Evolutionary conservation across 2,113 vertebrate species (phyloP).

Genomic region (Hymenochirus boettgeri): DNA sequence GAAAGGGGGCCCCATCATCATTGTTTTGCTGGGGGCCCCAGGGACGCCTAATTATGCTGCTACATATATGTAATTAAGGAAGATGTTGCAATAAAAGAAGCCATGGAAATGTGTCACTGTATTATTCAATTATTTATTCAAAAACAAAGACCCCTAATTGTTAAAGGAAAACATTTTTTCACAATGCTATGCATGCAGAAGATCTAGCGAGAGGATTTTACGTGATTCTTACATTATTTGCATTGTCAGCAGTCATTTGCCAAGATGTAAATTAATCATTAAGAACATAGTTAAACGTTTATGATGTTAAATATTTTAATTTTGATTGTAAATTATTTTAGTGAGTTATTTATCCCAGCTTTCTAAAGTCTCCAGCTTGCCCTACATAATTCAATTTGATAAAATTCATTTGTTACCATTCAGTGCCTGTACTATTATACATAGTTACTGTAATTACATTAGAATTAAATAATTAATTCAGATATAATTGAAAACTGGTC

Average conservation of each 20-base stretch:
- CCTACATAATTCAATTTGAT: slow-evolving; percentile 28
- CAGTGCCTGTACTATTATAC: slow-evolving; percentile 26
- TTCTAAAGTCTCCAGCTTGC: slow-evolving; percentile 19
- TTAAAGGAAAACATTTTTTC: no score
- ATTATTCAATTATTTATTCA: no score
- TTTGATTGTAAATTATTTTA: slow-evolving; percentile 33
- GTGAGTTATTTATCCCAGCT: slow-evolving; percentile 21
- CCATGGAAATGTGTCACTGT: no score
- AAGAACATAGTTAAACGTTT: slow-evolving; percentile 3
- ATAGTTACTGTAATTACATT: slow-evolving; percentile 34
- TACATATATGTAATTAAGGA: no score
- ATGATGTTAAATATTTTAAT: slow-evolving; percentile 25
- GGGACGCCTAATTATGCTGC: no score
- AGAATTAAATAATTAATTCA: slow-evolving; percentile 31
- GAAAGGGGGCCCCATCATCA: no score
- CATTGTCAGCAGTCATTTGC: not conserved
- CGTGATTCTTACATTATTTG: slow-evolving; percentile 1
- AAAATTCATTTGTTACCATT: slow-evolving; percentile 33
- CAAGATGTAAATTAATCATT: slow-evolving; percentile 14
- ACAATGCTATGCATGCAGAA: no score
- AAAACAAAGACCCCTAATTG: no score
- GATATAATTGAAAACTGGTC: slow-evolving; percentile 32
- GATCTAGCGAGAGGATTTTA: no score
- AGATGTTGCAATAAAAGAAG: no score
- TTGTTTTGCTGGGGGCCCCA: no score